phyloP scores from a whole-genome alignment of 2,113 vertebrate species.

The Plotosus lineatus region DNA sequence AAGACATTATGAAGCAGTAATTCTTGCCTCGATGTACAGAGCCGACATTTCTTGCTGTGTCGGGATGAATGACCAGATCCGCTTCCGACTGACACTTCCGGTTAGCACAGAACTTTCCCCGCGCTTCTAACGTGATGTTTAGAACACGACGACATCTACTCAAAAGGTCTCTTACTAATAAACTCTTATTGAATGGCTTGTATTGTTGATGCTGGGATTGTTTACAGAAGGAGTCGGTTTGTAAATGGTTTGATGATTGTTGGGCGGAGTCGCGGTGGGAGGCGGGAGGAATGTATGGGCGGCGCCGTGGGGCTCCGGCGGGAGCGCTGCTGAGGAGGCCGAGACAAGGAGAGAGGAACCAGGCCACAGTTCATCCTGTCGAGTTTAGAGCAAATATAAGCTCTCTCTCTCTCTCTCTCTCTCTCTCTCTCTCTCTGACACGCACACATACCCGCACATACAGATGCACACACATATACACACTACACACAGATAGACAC shows the following conservation, averaged over 20 bases:
- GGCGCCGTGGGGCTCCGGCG: conserved; percentile 60
- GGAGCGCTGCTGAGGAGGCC: conserved; percentile 60
- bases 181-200: conserved; percentile 70
- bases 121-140: conserved; percentile 61
- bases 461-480: background rate
- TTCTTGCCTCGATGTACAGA: conserved; percentile 35
- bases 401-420: conserved; percentile 32
- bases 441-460: background rate
- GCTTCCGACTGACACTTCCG: conserved; percentile 60
- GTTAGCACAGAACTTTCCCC: conserved; percentile 57
- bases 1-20: background rate
- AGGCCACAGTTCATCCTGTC: conserved; percentile 45
- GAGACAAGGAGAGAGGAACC: conserved; percentile 49
- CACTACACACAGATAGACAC: too few species aligned
- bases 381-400: conserved; percentile 35
- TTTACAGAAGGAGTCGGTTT: conserved; percentile 71
- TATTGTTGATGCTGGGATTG: conserved; percentile 71
- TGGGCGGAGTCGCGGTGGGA: conserved; percentile 67
- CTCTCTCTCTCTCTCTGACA: conserved; percentile 31
- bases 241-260: conserved; percentile 62
- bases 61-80: conserved; percentile 52
- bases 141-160: conserved; percentile 76
- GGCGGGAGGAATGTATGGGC: conserved; percentile 60
- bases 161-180: conserved; percentile 73
- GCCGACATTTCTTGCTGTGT: conserved; percentile 49